Evolutionary conservation across 2,113 vertebrate genomes (phyloP).

Genomic region (Toxotes chatareus): DNA sequence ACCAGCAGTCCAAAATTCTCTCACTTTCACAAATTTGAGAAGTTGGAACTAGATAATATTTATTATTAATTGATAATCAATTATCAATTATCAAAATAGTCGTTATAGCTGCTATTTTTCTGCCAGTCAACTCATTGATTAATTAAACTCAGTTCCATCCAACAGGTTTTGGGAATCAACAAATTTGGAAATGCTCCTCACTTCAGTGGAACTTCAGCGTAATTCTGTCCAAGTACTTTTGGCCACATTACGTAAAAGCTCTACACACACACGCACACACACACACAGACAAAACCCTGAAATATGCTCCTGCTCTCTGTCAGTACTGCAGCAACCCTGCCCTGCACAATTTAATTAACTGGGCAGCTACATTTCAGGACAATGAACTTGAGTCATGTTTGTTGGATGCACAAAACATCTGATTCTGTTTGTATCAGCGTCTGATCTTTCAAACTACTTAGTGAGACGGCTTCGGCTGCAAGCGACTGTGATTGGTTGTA

Average conservation of each 20-base stretch:
- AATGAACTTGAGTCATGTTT: not conserved
- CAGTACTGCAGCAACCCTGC: not conserved
- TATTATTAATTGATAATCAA: not conserved
- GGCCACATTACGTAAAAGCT: not conserved
- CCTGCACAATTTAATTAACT: not conserved
- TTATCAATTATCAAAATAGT: not conserved
- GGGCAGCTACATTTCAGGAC: constrained; percentile 1
- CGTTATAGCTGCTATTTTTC: not conserved
- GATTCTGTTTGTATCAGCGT: constrained; percentile 10
- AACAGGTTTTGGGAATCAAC: not conserved
- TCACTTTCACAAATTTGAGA: not conserved
- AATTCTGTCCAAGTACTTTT: not conserved
- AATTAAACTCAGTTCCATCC: too few relatives aligned
- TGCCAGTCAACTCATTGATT: not conserved
- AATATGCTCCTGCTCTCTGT: not conserved
- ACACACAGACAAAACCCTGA: too few relatives aligned
- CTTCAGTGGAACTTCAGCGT: not conserved
- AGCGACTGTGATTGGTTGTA: not conserved
- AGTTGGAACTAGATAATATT: not conserved
- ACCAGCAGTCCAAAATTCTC: not conserved
- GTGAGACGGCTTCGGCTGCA: not conserved
- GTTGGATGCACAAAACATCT: not conserved
- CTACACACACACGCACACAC: too few relatives aligned
- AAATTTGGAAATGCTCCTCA: not conserved
- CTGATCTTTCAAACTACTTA: not conserved